Percentiles rank a stretch among this genome's conserved stretches.
Conservation (phyloP, 2,888 invertebrate genomes). For the Suillia variegata region DNA sequence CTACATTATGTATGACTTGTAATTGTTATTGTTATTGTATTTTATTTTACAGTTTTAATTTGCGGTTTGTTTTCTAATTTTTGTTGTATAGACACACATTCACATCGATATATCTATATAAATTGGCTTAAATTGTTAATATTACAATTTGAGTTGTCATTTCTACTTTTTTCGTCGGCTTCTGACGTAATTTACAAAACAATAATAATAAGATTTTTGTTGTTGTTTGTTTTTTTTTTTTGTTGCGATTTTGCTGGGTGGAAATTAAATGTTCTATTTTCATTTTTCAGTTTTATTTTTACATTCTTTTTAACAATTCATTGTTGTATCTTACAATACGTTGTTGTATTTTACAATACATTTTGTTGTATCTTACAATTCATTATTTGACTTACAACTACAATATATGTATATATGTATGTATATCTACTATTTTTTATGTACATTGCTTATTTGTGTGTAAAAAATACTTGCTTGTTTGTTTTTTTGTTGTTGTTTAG, state of each 20-base stretch:
- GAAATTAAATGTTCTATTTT: no score
- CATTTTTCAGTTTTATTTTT: conserved; percentile 11
- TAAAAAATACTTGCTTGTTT: conserved; percentile 26
- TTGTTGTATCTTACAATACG: neutral
- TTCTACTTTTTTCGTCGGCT: conserved; percentile 45
- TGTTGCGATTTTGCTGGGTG: no score
- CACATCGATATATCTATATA: neutral
- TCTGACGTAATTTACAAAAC: conserved; percentile 44
- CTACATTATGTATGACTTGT: neutral
- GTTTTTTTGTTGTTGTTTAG: conserved; percentile 19
- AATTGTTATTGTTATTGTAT: neutral
- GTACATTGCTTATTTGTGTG: conserved; percentile 16
- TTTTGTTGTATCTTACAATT: neutral
- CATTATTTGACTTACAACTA: conserved; percentile 7
- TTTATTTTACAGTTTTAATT: neutral
- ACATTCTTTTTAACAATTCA: neutral
- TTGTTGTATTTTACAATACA: neutral
- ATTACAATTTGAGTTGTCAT: conserved; percentile 56
- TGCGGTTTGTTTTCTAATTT: neutral
- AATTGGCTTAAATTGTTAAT: conserved; percentile 31
- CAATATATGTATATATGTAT: neutral
- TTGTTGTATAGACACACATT: neutral
- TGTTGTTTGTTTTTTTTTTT: conserved; percentile 14
- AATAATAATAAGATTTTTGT: conserved; percentile 25
- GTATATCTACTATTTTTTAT: no score